Percentiles rank a stretch among this genome's conserved stretches.
phyloP scores from a whole-genome alignment of 2,888 invertebrate species.

The Caenorhabditis uteleia region DNA sequence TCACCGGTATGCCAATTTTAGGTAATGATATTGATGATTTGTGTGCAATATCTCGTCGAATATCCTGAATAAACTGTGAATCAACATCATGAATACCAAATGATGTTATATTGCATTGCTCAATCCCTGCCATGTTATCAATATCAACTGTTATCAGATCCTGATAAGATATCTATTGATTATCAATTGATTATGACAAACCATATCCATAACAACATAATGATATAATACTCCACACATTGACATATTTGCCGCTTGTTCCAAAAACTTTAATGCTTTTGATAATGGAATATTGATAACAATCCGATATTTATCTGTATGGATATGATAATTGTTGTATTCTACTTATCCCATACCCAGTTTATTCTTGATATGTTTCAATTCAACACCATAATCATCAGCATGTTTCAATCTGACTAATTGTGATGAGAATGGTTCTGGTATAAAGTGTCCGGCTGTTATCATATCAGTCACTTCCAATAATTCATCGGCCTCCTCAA shows the following conservation, averaged over 20 bases:
- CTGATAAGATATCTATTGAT: conserved; percentile 3
- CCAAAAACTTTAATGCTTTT: conserved; percentile 24
- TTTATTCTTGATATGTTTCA: conserved; percentile 40
- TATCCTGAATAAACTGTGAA: conserved; percentile 10
- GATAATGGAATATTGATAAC: conserved; percentile 24
- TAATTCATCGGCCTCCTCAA: conserved; percentile 29
- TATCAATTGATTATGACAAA: conserved; percentile 1
- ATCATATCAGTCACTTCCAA: conserved; percentile 36
- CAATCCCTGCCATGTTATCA: conserved; percentile 12
- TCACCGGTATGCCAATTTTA: conserved; percentile 15
- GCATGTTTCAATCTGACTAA: conserved; percentile 30
- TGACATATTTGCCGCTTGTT: conserved; percentile 39
- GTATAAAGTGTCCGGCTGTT: conserved; percentile 38
- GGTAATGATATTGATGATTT: conserved; percentile 21
- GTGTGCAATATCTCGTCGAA: conserved; percentile 17
- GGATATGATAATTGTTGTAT: not conserved
- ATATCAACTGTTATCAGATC: conserved; percentile 29
- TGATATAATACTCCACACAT: conserved; percentile 46
- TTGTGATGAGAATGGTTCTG: conserved; percentile 28
- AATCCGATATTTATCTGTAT: conserved; percentile 26
- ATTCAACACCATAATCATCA: conserved; percentile 32
- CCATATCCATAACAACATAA: conserved; percentile 43
- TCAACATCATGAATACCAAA: conserved; percentile 34
- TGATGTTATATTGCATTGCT: conserved; percentile 37
- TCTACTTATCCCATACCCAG: conserved; percentile 23